These are phyloP conservation scores for Mirza zaza DNA, from an alignment of 2,113 vertebrate species.

Conservation along the genomic window DNA sequence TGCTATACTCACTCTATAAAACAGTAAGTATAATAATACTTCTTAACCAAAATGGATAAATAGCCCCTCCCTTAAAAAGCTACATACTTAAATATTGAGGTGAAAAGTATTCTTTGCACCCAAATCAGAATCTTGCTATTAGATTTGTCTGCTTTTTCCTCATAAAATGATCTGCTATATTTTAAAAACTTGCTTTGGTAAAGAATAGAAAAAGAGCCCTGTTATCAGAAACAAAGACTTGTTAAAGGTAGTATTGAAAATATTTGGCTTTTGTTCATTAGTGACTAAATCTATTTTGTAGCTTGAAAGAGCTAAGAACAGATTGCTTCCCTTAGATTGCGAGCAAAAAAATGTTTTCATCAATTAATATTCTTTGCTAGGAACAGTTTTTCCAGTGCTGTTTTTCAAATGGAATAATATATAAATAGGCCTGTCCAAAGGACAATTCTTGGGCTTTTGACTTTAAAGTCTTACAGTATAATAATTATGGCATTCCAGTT, in stretches of 20 bases:
- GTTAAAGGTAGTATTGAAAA: constrained; percentile 53
- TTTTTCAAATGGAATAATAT: constrained; percentile 61
- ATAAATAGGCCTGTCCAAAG: constrained; percentile 52
- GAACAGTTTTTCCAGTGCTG: constrained; percentile 52
- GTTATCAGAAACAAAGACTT: constrained; percentile 61
- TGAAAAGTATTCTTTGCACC: not conserved
- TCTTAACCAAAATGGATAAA: constrained; percentile 35
- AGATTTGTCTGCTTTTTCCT: constrained; percentile 32
- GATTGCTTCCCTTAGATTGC: constrained; percentile 44
- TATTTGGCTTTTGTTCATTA: constrained; percentile 59
- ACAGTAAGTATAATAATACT: not conserved
- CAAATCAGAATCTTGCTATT: constrained; percentile 25
- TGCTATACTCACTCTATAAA: not conserved
- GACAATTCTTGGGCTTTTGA: constrained; percentile 43
- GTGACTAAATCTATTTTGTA: constrained; percentile 54
- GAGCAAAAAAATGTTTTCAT: constrained; percentile 69
- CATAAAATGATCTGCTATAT: constrained; percentile 30
- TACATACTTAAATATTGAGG: constrained; percentile 6
- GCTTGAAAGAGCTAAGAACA: constrained; percentile 58
- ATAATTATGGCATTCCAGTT: constrained; percentile 41
- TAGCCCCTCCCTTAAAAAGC: not conserved
- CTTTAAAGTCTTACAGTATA: constrained; percentile 41
- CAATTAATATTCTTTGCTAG: constrained; percentile 71
- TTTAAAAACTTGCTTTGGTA: constrained; percentile 43
- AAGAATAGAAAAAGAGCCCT: constrained; percentile 44